A percentile compares a stretch with the other conserved stretches of the same genome.
Conservation (phyloP, 2,888 invertebrate species). For the Plutella xylostella region DNA sequence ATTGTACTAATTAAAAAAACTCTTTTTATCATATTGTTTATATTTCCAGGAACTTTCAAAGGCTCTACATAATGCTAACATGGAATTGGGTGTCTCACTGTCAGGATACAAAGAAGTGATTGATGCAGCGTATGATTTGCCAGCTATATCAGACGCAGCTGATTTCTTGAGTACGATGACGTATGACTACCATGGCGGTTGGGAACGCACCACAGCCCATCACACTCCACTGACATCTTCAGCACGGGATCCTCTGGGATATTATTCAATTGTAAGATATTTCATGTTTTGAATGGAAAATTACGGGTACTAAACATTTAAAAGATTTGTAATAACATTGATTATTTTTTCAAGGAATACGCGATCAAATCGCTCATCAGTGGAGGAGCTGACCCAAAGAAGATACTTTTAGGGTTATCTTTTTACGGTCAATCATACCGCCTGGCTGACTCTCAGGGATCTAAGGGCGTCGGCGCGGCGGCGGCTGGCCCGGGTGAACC, state of each 20-base stretch:
- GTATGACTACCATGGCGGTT: conserved; percentile 91
- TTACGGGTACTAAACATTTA: background rate
- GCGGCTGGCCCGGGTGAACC: conserved; percentile 81
- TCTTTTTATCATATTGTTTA: background rate
- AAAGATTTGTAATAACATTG: background rate
- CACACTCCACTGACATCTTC: conserved; percentile 81
- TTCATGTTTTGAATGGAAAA: background rate
- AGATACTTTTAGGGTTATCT: conserved; percentile 84
- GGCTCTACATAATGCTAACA: conserved; percentile 74
- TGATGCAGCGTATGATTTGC: conserved; percentile 85
- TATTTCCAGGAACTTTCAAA: conserved; percentile 73
- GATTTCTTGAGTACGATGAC: conserved; percentile 90
- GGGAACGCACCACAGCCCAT: conserved; percentile 85
- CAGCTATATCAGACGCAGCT: conserved; percentile 73
- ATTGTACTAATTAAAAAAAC: background rate
- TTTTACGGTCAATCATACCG: conserved; percentile 91
- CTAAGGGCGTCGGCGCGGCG: conserved; percentile 69
- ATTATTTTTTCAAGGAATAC: conserved; percentile 71
- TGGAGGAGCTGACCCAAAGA: conserved; percentile 81
- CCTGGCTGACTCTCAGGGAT: conserved; percentile 53
- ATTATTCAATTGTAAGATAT: conserved; percentile 80
- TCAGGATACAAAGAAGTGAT: conserved; percentile 94
- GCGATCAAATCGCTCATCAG: conserved; percentile 81
- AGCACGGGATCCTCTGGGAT: conserved; percentile 75
- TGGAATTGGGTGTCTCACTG: conserved; percentile 83